These are phyloP conservation scores for Colletes gigas DNA, from an alignment of 1,140 invertebrate species.

Conservation along the genomic window DNA sequence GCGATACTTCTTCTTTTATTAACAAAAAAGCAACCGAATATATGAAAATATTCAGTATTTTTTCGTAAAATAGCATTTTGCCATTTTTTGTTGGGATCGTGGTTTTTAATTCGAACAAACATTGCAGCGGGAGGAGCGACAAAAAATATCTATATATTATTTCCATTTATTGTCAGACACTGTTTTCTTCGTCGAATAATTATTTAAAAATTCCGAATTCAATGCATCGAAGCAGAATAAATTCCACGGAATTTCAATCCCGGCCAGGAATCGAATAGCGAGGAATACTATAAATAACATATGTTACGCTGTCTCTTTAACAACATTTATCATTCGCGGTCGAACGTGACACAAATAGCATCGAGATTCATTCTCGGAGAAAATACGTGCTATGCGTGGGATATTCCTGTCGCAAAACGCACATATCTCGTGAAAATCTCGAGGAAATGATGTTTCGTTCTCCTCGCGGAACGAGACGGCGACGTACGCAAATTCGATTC, in stretches of 20 bases:
- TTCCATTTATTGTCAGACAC: too few species aligned
- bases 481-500: slow-evolving; percentile 37
- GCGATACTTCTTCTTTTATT: too few species aligned
- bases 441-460: slow-evolving; percentile 3
- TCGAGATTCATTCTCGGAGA: neutral
- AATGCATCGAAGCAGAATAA: neutral
- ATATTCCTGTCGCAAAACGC: neutral
- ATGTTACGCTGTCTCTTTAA: slow-evolving; percentile 11
- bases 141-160: too few species aligned
- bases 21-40: too few species aligned
- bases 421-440: slow-evolving; percentile 12
- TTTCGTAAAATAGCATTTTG: too few species aligned
- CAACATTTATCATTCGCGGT: slow-evolving; percentile 20
- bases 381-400: slow-evolving; percentile 14
- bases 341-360: slow-evolving; percentile 24
- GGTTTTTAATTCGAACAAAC: too few species aligned
- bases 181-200: too few species aligned
- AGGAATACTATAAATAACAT: slow-evolving; percentile 11
- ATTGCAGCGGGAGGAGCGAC: too few species aligned
- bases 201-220: too few species aligned
- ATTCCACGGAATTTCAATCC: neutral
- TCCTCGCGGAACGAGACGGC: neutral
- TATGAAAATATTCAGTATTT: too few species aligned
- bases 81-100: too few species aligned
- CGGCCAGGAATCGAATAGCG: neutral